Base-by-base conservation (phyloP, 2,888 invertebrate species). In the Acrobeloides nanus region DNA sequence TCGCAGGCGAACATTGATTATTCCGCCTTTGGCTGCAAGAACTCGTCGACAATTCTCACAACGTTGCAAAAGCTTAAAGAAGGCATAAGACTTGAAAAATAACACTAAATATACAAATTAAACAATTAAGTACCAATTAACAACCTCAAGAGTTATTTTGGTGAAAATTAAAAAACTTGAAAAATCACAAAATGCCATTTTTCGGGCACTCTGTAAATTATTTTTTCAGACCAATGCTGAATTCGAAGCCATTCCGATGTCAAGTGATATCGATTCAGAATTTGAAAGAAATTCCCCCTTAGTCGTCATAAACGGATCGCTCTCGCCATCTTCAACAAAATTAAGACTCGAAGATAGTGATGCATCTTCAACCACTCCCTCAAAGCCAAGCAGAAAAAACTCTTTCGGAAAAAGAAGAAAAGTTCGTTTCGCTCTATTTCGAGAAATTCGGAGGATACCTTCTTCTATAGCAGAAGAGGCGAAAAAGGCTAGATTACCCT, bases 401-500 rank as follows among this genome's bases (percentile, higher is more conserved):
- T 15, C 23, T 18, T 10, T 20, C 24, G 21, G 27, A 35, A 37
- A 37, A 34, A 43, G 34, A 23, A 24, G 46, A 26, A 49, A 34
- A 23, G 92, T 92, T 10, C 81, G 90, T 51, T 89, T 89, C 74
- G 89, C 85, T 74, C 88, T 88, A 79, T 80, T 92, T 61, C 79
- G 78, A 37, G 80, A 81, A 74, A 79, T 81, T 5, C 64, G 75
- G 8, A 61, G 73, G 42, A 57, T 75, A 48, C 74, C 75, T 51
- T 76, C 58, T 4, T 53, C 57, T 8, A 58, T 65, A 15, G 93
- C 92, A 3, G 86, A 87, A 34, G 93, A 92, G 73, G 93, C 93
- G 8, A 77, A 89, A 55, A 80, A 90, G 69, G 89, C 93, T 3
- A 81, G 93, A 40, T 80, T 93, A 54, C 90, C 92, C n/a, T 93